These are phyloP conservation scores for Varroa destructor DNA, from an alignment of 1,140 invertebrate genomes.

Conservation along the genomic window DNA sequence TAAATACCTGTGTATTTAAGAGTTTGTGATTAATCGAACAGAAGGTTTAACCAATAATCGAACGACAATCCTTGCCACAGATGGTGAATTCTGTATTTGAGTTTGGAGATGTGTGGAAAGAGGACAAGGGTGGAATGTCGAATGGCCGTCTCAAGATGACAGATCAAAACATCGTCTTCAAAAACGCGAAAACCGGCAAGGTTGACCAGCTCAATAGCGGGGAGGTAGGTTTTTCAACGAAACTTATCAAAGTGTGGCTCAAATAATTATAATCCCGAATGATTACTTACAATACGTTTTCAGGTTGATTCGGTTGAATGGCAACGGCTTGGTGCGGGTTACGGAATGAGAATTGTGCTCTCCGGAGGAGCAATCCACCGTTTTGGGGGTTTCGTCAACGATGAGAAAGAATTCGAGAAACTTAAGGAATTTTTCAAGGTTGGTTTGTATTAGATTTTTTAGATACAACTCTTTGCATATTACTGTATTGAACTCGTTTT, in stretches of 20 bases:
- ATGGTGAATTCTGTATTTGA: conserved; percentile 22
- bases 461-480: no score
- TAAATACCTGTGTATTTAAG: no score
- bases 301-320: conserved; percentile 74
- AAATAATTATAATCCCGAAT: neutral
- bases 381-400: conserved; percentile 77
- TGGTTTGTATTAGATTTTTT: no score
- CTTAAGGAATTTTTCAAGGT: conserved; percentile 16
- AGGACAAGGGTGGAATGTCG: conserved; percentile 29
- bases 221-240: conserved; percentile 44
- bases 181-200: conserved; percentile 91
- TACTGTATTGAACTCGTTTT: no score
- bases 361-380: conserved; percentile 80
- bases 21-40: no score
- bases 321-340: conserved; percentile 74
- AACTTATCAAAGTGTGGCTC: no score
- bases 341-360: conserved; percentile 74
- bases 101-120: conserved; percentile 36
- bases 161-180: conserved; percentile 78
- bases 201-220: conserved; percentile 69
- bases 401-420: conserved; percentile 60
- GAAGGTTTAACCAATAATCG: no score
- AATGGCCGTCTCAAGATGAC: conserved; percentile 75
- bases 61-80: neutral
- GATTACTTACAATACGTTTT: neutral